Conservation (phyloP, 2,888 invertebrate species). For the Leistus spinibarbis region DNA sequence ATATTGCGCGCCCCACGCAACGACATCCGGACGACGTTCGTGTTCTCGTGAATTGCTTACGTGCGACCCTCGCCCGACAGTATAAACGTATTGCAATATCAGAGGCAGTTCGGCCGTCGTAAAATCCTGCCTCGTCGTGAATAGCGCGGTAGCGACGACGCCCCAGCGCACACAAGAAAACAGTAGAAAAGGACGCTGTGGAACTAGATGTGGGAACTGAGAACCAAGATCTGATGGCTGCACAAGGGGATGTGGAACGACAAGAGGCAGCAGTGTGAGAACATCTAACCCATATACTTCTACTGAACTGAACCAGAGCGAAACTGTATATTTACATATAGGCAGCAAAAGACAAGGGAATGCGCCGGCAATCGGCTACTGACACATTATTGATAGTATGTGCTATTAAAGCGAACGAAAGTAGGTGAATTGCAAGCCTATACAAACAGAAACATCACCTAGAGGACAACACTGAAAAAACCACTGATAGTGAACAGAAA, state of each 20-base stretch:
- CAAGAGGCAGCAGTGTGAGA: background rate
- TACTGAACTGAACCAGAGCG: background rate
- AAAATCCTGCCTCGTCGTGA: slow-evolving; percentile 44
- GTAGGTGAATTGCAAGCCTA: slow-evolving; percentile 11
- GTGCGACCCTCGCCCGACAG: slow-evolving; percentile 28
- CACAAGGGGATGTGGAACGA: background rate
- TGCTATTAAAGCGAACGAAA: slow-evolving; percentile 12
- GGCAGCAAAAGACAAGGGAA: background rate
- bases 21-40: slow-evolving; percentile 5
- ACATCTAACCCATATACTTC: background rate
- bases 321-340: background rate
- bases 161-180: background rate
- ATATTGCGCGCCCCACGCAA: slow-evolving; percentile 5
- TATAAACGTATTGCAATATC: slow-evolving; percentile 46
- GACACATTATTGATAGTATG: background rate
- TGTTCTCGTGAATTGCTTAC: slow-evolving; percentile 24
- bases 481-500: background rate
- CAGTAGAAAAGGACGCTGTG: background rate
- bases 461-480: background rate
- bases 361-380: background rate
- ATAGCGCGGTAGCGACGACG: slow-evolving; percentile 16
- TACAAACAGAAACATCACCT: background rate
- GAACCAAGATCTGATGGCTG: background rate
- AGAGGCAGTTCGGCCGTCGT: slow-evolving; percentile 45
- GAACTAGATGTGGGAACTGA: background rate